Evolutionary conservation across 2,113 vertebrate species (phyloP).

Genomic region (Microtus pennsylvanicus): DNA sequence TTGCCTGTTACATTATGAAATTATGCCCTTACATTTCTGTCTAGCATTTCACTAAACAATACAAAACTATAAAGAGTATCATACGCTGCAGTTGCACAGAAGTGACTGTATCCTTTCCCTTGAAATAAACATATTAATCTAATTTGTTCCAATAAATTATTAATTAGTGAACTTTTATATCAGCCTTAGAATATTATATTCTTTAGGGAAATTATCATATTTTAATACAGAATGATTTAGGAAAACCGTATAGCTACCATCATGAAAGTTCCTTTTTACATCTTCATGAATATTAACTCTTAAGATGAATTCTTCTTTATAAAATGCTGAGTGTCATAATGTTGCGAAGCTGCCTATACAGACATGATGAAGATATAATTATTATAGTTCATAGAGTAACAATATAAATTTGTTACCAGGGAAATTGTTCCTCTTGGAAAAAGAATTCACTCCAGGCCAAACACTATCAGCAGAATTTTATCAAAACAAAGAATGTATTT

Average conservation of each 20-base stretch:
- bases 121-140: constrained; percentile 33
- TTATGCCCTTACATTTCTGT: neutral
- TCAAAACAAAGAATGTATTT: neutral
- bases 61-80: constrained; percentile 29
- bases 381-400: neutral
- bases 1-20: neutral
- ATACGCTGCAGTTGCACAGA: neutral
- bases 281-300: constrained; percentile 41
- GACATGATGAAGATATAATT: neutral
- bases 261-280: neutral
- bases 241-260: neutral
- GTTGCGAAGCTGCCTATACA: neutral
- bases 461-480: neutral
- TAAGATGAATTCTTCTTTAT: constrained; percentile 27
- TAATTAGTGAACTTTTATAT: constrained; percentile 34
- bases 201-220: constrained; percentile 32
- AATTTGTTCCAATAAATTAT: constrained; percentile 36
- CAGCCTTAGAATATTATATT: constrained; percentile 4
- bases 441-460: neutral
- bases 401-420: neutral
- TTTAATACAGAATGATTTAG: constrained; percentile 5
- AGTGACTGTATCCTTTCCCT: neutral
- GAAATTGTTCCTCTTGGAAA: neutral
- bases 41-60: neutral
- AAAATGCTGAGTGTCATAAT: neutral